These are phyloP conservation scores for Ptychoptera albimana DNA, from an alignment of 2,888 invertebrate genomes.

Conservation along the genomic window DNA sequence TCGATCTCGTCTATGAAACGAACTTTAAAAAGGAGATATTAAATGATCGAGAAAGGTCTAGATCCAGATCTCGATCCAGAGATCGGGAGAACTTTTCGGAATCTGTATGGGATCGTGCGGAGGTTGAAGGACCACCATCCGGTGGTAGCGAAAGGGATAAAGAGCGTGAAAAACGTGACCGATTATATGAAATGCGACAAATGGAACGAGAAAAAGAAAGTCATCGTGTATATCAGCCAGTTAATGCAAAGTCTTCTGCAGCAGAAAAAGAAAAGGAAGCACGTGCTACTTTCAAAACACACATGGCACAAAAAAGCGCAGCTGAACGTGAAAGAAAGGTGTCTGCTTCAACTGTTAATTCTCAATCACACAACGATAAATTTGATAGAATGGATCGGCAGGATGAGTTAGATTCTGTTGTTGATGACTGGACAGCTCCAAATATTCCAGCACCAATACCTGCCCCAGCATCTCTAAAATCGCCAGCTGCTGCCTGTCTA, in stretches of 20 bases:
- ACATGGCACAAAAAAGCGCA: slow-evolving; percentile 52
- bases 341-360: slow-evolving; percentile 58
- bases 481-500: slow-evolving; percentile 55
- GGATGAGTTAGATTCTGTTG: slow-evolving; percentile 44
- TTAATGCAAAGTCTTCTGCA: slow-evolving; percentile 9
- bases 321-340: slow-evolving; percentile 56
- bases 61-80: slow-evolving; percentile 28
- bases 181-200: slow-evolving; percentile 29
- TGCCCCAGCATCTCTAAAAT: slow-evolving; percentile 32
- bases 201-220: slow-evolving; percentile 31
- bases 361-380: slow-evolving; percentile 48
- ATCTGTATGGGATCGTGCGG: slow-evolving; percentile 30
- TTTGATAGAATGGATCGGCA: slow-evolving; percentile 36
- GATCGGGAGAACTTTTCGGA: slow-evolving; percentile 31
- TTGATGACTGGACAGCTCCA: slow-evolving; percentile 45
- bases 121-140: slow-evolving; percentile 30
- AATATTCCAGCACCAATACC: slow-evolving; percentile 32
- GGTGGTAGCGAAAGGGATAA: slow-evolving; percentile 30
- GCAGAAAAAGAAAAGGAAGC: slow-evolving; percentile 10
- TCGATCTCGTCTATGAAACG: slow-evolving; percentile 28
- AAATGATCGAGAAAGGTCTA: slow-evolving; percentile 24
- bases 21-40: slow-evolving; percentile 24
- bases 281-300: slow-evolving; percentile 53
- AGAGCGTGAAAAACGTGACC: slow-evolving; percentile 28
- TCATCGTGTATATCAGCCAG: slow-evolving; percentile 30